Evolutionary conservation across 1,140 invertebrate genomes (phyloP), one percentile per base, ranked within the genome.

Genomic region (Liolophura sinensis): DNA sequence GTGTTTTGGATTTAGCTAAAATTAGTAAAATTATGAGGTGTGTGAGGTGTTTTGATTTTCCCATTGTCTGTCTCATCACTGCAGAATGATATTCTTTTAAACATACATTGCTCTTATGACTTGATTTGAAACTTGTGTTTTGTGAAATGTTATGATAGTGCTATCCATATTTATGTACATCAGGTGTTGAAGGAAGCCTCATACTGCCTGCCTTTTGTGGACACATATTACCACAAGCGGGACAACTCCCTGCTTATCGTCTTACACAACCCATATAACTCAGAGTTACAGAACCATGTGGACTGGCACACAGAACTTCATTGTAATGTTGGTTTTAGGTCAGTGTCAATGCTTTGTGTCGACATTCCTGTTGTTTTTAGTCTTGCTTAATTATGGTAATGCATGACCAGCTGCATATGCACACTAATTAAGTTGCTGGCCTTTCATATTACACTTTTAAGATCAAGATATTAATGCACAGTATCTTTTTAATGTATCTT

Each of bases 251-350:
- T 82, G 55, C 75, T 85, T 73, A 59, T 85, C 1, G 73, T 82
- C 22, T 68, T 85, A 22, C 81, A 84, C 65, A 84, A 83, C 58
- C 84, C 84, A 20, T 73, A 78, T 60, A 78, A 75, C 52, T 52
- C 57, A 7, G 76, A 82, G 47, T 60, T 80, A n/a, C 77, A 78
- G 55, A 84, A 80, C 57, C 74, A 78, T 62, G 68, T 76, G 15
- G 73, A 76, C 57, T 84, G 82, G 82, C 72, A 78, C 54, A 74
- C 65, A n/a, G 78, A 82, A 62, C 74, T 85, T 14, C 82, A 84
- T 65, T 83, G 80, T 46, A 83, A 85, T 74, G 71, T 84, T 20
- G 83, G 84, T 64, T 83, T 85, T 65, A 82, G 83, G 82, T 82
- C 67, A 57, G 59, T 51, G 4, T 58, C 7, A 24, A 22, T 20